Evolutionary conservation across 1,140 invertebrate genomes (phyloP), one percentile per base, ranked within the genome.

Genomic region (Drosophila saltans): DNA sequence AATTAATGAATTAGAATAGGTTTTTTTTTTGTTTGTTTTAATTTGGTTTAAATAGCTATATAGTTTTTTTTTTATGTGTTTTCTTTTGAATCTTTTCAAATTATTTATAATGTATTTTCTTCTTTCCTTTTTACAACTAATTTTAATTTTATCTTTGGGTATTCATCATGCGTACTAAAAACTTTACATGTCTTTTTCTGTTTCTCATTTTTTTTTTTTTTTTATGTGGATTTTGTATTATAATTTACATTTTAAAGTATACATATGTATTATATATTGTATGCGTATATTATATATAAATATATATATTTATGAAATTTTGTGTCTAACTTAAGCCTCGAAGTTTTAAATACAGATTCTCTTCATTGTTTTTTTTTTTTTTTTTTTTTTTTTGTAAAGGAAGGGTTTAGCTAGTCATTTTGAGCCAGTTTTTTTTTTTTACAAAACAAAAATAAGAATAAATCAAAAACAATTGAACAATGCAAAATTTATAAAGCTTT

Each of bases 131-230:
- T 89, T 86, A 86, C 84, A 89, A 65, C 82, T 88, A 88, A 80
- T 52, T 88, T 89, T 89, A 80, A 89, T 58, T 83, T 65, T 88
- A 88, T 88, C 84, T 88, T 88, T 88, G 83, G 83, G 75, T 88
- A 75, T 75, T 82, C 69, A 83, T 88, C 72, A 83, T 88, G 83
- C 66, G 75, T 89, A 68, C 74, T 89, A 83, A 80, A 83, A 80
- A 84, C 75, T 82, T 81, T 85, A 85, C 82, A 85, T 85, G 83
- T 83, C 83, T 83, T 89, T 86, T 74, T 48, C 76, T 55, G 24
- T 39, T 77, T 75, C 75, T 68, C 86, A 76, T 86, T 79, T 86
- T 82, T 72, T 78, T 75, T 48, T 72, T 56, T 41, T 59, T 26
- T 57, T 56, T 45, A 59, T 48, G 45, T 21, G 16, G 45, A 52